These are phyloP conservation scores for Dallia pectoralis DNA, from an alignment of 2,797 vertebrate species.

Conservation along the genomic window DNA sequence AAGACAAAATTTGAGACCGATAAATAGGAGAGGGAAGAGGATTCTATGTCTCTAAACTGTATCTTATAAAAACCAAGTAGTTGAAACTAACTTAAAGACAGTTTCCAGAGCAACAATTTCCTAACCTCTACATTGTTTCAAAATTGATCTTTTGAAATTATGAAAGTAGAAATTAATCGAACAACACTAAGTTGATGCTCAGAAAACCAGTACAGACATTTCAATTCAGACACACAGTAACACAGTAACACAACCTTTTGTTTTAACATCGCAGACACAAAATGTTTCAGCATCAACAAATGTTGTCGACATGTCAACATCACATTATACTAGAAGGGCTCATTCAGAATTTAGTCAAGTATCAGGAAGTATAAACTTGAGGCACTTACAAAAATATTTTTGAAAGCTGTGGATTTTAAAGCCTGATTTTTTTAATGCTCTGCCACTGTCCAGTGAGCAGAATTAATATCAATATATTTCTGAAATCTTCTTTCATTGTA, in stretches of 20 bases:
- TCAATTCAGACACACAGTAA: background rate
- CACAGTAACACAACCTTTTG: background rate
- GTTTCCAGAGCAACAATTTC: background rate
- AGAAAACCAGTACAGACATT: background rate
- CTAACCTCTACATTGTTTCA: background rate
- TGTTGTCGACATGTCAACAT: background rate
- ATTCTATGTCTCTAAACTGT: background rate
- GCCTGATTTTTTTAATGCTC: background rate
- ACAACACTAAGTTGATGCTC: background rate
- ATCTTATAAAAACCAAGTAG: background rate
- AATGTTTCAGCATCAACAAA: background rate
- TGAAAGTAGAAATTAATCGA: background rate
- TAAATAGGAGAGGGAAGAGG: background rate
- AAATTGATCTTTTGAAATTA: background rate
- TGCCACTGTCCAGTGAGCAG: constrained; percentile 3
- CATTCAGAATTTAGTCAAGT: background rate
- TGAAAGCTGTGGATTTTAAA: background rate
- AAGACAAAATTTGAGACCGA: background rate
- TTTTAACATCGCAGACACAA: background rate
- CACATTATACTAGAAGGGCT: background rate
- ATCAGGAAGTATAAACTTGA: background rate
- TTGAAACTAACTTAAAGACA: background rate
- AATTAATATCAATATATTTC: background rate
- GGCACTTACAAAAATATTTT: background rate
- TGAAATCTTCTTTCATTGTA: background rate